Evolutionary conservation across 2,113 vertebrate species (phyloP).

Genomic region (Opisthocomus hoazin): DNA sequence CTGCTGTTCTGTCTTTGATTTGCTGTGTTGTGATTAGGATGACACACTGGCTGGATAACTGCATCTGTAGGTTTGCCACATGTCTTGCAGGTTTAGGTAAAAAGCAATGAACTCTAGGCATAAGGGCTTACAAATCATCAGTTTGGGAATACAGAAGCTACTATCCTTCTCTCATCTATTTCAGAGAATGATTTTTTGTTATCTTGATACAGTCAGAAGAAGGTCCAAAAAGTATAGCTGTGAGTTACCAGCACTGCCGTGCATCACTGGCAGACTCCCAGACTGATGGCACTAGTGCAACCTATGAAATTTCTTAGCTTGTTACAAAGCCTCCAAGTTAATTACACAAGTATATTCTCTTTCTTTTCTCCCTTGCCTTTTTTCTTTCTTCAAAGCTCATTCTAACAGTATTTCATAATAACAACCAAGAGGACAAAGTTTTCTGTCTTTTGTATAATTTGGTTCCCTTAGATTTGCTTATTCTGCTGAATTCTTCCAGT

Average conservation of each 20-base stretch:
- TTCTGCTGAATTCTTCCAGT: slow-evolving; percentile 51
- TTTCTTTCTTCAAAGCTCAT: background rate
- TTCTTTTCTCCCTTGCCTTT: background rate
- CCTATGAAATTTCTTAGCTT: background rate
- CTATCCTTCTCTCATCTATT: background rate
- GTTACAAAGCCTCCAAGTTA: background rate
- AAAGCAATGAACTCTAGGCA: background rate
- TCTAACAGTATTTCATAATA: background rate
- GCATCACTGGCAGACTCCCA: background rate
- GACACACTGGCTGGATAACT: background rate
- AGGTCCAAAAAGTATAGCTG: background rate
- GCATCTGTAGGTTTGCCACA: background rate
- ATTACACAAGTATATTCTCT: background rate
- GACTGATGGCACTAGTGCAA: background rate
- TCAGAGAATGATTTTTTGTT: background rate
- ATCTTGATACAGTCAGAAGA: background rate
- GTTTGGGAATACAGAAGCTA: background rate
- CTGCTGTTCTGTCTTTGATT: background rate
- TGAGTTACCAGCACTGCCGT: background rate
- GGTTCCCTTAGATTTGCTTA: slow-evolving; percentile 51
- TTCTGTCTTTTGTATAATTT: background rate
- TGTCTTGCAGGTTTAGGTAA: background rate
- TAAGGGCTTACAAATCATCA: background rate
- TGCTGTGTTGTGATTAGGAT: background rate
- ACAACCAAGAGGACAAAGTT: slow-evolving; percentile 27